Conservation (phyloP, 2,113 vertebrate species). For the Proteles cristata region DNA sequence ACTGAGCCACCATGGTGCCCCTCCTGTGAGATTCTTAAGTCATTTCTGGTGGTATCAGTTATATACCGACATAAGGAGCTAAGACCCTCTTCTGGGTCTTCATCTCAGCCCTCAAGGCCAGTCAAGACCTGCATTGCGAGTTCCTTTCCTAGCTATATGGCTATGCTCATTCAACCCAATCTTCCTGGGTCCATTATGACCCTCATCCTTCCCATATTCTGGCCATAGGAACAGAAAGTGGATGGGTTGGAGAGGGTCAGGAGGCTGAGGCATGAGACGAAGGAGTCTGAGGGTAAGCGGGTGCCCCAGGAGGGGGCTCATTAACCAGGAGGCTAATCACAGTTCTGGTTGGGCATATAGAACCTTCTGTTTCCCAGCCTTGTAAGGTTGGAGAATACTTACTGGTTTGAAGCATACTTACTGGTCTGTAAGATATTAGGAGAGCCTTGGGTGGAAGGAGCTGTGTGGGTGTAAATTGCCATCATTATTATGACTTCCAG, state of each 20-base stretch:
- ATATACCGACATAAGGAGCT: background rate
- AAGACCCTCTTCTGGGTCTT: background rate
- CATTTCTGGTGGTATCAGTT: background rate
- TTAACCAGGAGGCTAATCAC: background rate
- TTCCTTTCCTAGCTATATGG: background rate
- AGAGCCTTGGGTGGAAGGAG: constrained; percentile 68
- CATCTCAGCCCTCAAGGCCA: background rate
- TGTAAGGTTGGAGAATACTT: constrained; percentile 58
- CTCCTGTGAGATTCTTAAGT: background rate
- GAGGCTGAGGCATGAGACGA: background rate
- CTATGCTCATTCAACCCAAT: too few relatives aligned
- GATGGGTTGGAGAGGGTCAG: background rate
- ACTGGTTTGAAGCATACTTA: constrained; percentile 76
- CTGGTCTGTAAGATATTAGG: constrained; percentile 69
- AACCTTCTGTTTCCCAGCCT: background rate
- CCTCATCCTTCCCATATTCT: background rate
- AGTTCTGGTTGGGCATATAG: constrained; percentile 44
- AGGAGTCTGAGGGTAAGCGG: background rate
- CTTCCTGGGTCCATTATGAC: background rate
- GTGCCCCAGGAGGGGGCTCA: background rate
- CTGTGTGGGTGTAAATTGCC: constrained; percentile 74
- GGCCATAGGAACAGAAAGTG: background rate
- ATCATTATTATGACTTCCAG: constrained; percentile 40
- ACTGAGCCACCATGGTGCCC: too few relatives aligned
- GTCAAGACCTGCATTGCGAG: fast-evolving